Base-by-base conservation (phyloP, 2,888 invertebrate genomes). In the Agapostemon virescens region DNA sequence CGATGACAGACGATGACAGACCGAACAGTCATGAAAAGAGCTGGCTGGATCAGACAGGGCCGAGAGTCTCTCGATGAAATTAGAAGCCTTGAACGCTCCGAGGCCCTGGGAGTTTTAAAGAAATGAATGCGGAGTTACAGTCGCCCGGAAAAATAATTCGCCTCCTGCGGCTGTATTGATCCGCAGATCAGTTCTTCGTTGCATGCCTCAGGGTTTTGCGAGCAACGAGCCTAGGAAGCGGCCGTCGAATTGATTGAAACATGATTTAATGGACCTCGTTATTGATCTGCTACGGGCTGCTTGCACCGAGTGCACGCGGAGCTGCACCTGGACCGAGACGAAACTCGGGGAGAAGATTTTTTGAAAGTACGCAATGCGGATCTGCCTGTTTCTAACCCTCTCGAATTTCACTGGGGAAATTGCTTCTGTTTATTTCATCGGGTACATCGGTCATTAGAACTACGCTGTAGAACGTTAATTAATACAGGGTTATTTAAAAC, bases 241-340 rank as follows among this genome's bases (percentile, higher is more conserved):
- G 45, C 20, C 45, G 23, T 23, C 23, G 52, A 52, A 52, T 52
- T 52, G 52, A 52, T 52, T 52, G 52, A 52, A 52, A 52, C 52
- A 52, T 52, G 52, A 52, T 52, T 52, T 52, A 52, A 52, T 52
- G 52, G 52, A 52, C 52, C 52, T 23, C 13, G 52, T 52, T 52
- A 52, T 52, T 52, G 52, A 52, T 52, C 52, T 52, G 52, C 52
- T 13, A 23, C 23, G 52, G 23, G 20, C 45, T 45, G 45, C 45
- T 30, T 64, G 30, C 42, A 30, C 1, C 33, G 20, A 13, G 13
- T 2, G n/a, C 23, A 13, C 52, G 23, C 23, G 13, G 9, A 4
- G 13, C 20, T 45, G 45, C 45, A 45, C 20, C 45, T 1, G 45
- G 45, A 17, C 42, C 42, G 15, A 42, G 42, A 11, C 23, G 23